Evolutionary conservation across 2,797 vertebrate species (phyloP).

Genomic region (Hypotaenidia okinawae): DNA sequence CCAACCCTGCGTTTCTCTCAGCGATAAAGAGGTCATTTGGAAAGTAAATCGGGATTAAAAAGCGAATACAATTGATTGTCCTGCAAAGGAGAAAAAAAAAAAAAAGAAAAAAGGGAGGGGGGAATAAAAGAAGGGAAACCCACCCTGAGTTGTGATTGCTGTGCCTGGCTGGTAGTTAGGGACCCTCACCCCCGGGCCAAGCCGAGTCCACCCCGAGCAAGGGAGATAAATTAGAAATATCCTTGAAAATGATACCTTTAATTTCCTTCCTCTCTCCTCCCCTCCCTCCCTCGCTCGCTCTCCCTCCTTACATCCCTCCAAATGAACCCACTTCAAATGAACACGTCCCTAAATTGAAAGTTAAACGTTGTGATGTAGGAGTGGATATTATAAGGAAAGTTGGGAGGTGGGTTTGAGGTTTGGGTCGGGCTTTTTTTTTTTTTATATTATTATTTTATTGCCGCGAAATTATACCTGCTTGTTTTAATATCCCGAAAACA

Average conservation of each 20-base stretch:
- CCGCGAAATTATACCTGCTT: conserved; percentile 34
- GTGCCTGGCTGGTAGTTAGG: neutral
- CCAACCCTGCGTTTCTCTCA: neutral
- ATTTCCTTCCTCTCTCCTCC: neutral
- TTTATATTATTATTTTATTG: conserved; percentile 31
- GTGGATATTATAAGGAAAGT: neutral
- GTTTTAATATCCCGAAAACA: conserved; percentile 41
- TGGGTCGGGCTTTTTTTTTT: neutral
- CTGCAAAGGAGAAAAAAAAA: accelerated
- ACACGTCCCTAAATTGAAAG: conserved; percentile 18
- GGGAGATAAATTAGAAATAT: conserved; percentile 35
- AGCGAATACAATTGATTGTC: neutral
- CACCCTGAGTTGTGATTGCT: neutral
- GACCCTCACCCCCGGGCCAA: neutral
- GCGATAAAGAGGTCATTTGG: neutral
- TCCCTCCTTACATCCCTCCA: neutral
- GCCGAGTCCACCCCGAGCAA: neutral
- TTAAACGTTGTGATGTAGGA: conserved; percentile 2
- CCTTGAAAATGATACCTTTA: conserved; percentile 19
- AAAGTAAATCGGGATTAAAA: neutral
- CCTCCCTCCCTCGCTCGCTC: neutral
- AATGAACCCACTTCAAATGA: neutral
- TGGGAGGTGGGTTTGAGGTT: neutral
- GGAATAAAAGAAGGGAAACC: neutral
- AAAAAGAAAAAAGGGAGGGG: neutral